Base-by-base conservation (phyloP, 1,140 invertebrate genomes). In the Plutomurus gul region DNA sequence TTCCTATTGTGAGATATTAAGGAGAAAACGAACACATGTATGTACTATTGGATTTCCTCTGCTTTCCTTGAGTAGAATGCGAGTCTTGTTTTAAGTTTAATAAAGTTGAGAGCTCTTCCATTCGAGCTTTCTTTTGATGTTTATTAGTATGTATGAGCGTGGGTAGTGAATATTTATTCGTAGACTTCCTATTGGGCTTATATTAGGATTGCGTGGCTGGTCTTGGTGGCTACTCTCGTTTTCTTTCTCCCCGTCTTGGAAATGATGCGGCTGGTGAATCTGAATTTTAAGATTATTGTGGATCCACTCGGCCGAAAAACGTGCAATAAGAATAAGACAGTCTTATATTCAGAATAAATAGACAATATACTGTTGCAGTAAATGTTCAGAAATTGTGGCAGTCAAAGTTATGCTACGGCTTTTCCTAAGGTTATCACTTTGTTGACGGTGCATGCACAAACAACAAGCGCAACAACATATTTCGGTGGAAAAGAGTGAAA, bases 131-230 rank as follows among this genome's bases (percentile, higher is more conserved):
- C 60, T 70, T 46, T 46, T 72, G 40, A 43, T 72, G 70, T 39
- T 40, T 72, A 72, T 72, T 72, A 72, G 70, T 72, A 72, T 72
- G 70, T 72, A 72, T 72, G 70, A 72, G 70, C 36, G 36, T 65
- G 56, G 56, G 27, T 65, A 65, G 56, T 36, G 56, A 65, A 65
- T 65, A 65, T 65, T 65, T 65, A 65, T 65, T 65, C 36, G 25
- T 33, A 65, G 56, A n/a, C 56, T 65, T 65, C n/a, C n/a, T n/a
- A n/a, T n/a, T n/a, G n/a, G n/a, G n/a, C n/a, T n/a, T n/a, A n/a
- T n/a, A n/a, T n/a, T n/a, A n/a, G n/a, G n/a, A n/a, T n/a, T n/a
- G n/a, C n/a, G n/a, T n/a, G n/a, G n/a, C n/a, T n/a, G n/a, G n/a
- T 65, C 36, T 25, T 65, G 36, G 30, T 65, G 56, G 30, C 27